A percentile compares a stretch with the other conserved stretches of the same genome.
Conservation (phyloP, 2,113 vertebrate genomes). For the Mastomys coucha region DNA sequence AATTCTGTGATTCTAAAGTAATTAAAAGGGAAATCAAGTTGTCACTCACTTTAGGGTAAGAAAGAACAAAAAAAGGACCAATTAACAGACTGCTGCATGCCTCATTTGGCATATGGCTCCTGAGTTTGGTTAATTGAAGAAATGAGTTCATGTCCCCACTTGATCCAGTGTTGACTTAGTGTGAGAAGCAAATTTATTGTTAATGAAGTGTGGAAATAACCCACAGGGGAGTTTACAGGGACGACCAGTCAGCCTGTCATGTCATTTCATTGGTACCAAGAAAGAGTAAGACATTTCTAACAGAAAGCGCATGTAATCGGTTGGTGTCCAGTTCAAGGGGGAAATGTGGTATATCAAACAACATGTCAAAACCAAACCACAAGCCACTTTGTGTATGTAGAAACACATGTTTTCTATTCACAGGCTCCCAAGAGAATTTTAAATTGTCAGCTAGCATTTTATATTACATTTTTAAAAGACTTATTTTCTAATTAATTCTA, state of each 20-base stretch:
- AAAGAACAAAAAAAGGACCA: neutral
- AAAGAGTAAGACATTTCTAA: slow-evolving; percentile 49
- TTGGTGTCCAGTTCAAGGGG: neutral
- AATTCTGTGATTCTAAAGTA: slow-evolving; percentile 39
- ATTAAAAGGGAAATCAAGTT: slow-evolving; percentile 56
- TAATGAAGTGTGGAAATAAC: slow-evolving; percentile 63
- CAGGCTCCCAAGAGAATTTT: slow-evolving; percentile 21
- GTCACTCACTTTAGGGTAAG: slow-evolving; percentile 24
- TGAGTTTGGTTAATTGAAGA: slow-evolving; percentile 52
- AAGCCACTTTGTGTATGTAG: neutral
- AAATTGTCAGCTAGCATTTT: neutral
- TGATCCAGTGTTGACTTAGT: slow-evolving; percentile 58
- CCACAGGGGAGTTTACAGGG: neutral
- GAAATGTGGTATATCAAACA: slow-evolving; percentile 20
- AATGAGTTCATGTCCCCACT: slow-evolving; percentile 69
- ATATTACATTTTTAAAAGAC: neutral
- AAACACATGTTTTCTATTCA: neutral
- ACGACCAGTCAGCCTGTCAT: slow-evolving; percentile 42
- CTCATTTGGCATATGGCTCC: neutral
- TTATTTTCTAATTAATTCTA: slow-evolving; percentile 19
- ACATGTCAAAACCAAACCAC: neutral
- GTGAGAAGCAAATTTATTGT: slow-evolving; percentile 67
- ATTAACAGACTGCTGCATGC: slow-evolving; percentile 12
- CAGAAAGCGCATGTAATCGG: slow-evolving; percentile 3
- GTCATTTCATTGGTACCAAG: slow-evolving; percentile 10